Base-by-base conservation (phyloP, 2,113 vertebrate genomes). In the Prunella himalayana region DNA sequence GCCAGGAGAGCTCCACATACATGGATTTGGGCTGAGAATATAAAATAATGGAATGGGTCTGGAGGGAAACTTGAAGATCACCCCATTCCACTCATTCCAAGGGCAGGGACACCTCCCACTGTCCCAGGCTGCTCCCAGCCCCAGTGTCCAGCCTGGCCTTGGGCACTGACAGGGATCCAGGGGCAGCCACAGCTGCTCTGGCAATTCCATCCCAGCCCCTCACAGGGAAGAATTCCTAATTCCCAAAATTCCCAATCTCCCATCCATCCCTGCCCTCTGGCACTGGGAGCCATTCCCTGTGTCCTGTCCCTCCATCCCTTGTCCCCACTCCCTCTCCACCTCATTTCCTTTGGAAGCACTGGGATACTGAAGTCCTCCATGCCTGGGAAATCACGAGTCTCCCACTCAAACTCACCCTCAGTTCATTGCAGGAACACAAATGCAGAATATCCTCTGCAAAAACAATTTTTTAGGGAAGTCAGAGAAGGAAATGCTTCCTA, bases 31-130 rank as follows among this genome's bases (percentile, higher is more conserved):
- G 15, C 20, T 12, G 30, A 60, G 45, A 68, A 51, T 16, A 9
- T 12, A 3, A 50, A 86, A 37, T 27, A 27, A 18, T 31, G 63
- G 71, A 21, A 76, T 42, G 44, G 44, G 6, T 16, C 61, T 57
- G 23, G 13, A 22, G n/a, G 14, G 42, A 42, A 50, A 2, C 1
- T 12, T 37, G 20, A 33, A 13, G 27, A 8, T 18, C 5, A n/a
- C 3, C 49, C 23, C 6, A 28, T 24, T 2, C 41, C 47, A 35
- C 1, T 16, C 5, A 3, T 22, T 1, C 45, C 69, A 47, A 11
- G 35, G 35, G 35, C 71, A 90, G 35, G 63, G 70, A 42, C 30
- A 35, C 12, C 25, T 61, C 7, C 53, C 70, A 11, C n/a, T 15
- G 2, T 10, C 21, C 47, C 59, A 73, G 31, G n/a, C 1, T 27